Conservation (phyloP, 2,113 vertebrate genomes). For the Anhinga anhinga region DNA sequence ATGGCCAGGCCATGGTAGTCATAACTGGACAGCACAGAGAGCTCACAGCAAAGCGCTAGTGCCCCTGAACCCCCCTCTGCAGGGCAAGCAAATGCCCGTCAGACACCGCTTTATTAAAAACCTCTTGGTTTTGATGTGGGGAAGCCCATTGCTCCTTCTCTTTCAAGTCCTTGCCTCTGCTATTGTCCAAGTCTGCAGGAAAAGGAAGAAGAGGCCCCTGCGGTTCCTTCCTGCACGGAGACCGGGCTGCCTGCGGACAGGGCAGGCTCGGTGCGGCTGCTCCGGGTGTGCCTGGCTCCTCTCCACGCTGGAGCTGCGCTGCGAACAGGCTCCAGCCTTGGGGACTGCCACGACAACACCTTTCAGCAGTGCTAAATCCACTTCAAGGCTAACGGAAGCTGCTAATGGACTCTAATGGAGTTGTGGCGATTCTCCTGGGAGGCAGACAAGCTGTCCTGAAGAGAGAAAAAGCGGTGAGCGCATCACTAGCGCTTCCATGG, state of each 20-base stretch:
- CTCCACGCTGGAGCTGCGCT: neutral
- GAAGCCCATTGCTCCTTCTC: neutral
- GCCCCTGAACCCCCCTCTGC: fast-evolving
- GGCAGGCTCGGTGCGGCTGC: neutral
- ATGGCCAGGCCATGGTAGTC: neutral
- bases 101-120: neutral
- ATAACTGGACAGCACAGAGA: fast-evolving
- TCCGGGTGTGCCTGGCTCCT: fast-evolving
- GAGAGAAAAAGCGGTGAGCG: neutral
- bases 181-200: neutral
- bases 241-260: neutral
- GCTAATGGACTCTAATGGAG: constrained; percentile 41
- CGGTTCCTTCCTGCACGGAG: neutral
- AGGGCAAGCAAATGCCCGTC: fast-evolving
- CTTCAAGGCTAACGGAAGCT: neutral
- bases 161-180: neutral
- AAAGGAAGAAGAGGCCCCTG: neutral
- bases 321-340: neutral
- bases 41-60: neutral
- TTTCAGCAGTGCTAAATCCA: neutral
- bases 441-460: neutral
- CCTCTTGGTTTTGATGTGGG: neutral
- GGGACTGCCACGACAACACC: neutral
- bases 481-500: neutral
- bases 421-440: neutral